Percentiles rank a stretch among this genome's conserved stretches.
phyloP scores from a whole-genome alignment of 2,797 vertebrate species.

The Gallinago solitaria region DNA sequence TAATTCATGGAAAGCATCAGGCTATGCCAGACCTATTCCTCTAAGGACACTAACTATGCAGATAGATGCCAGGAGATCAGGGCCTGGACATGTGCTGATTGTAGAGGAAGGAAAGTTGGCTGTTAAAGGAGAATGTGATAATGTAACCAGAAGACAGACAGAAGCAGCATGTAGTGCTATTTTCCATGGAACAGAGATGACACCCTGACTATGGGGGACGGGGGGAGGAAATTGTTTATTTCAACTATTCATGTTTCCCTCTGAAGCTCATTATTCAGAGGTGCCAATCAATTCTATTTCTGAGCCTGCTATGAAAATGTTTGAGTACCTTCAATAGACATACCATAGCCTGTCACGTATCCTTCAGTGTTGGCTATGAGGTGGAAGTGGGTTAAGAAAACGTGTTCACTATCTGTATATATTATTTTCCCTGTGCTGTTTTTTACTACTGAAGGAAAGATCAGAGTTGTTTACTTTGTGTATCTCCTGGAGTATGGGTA shows the following conservation, averaged over 20 bases:
- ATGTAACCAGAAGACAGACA: not conserved
- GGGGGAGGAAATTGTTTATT: not conserved
- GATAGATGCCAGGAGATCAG: not conserved
- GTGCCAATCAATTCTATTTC: not conserved
- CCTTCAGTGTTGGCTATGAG: not conserved
- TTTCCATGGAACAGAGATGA: not conserved
- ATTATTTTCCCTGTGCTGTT: not conserved
- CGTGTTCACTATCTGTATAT: not conserved
- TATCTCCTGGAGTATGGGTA: not conserved
- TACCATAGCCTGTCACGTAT: rapidly evolving
- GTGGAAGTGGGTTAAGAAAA: not conserved
- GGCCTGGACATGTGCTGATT: not conserved
- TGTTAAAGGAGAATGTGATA: not conserved
- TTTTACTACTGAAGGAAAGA: not conserved
- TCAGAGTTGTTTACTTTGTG: not conserved
- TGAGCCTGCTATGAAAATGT: not conserved
- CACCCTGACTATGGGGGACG: not conserved
- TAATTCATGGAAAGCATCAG: not conserved
- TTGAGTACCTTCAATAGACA: not conserved
- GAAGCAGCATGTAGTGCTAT: not conserved
- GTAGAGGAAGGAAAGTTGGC: not conserved
- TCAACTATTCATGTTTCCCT: not conserved
- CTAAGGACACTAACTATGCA: not conserved
- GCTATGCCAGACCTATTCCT: not conserved
- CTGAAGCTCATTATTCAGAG: not conserved